Conservation (phyloP, 2,113 vertebrate species). For the Sciurus niger region DNA sequence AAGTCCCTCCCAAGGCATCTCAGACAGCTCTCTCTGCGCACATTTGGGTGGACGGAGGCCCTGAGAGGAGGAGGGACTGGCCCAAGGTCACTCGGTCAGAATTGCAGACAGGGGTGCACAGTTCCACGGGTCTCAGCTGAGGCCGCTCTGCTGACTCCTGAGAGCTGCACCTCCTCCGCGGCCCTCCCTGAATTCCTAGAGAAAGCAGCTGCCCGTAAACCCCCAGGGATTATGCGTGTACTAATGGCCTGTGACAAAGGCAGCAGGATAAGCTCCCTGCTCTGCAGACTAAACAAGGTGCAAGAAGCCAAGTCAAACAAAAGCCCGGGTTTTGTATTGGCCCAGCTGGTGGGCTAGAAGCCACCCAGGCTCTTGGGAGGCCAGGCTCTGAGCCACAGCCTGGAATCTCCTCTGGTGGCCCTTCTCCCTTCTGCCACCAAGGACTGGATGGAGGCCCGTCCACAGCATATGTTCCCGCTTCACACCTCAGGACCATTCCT, state of each 20-base stretch:
- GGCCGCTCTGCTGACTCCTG: not conserved
- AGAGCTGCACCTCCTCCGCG: not conserved
- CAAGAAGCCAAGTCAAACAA: slow-evolving; percentile 80
- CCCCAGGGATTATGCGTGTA: slow-evolving; percentile 77
- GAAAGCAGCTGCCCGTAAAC: slow-evolving; percentile 77
- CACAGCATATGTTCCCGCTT: not conserved
- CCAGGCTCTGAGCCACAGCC: not conserved
- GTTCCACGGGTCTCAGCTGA: not conserved
- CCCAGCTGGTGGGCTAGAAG: slow-evolving; percentile 64
- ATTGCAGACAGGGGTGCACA: not conserved
- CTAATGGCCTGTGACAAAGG: slow-evolving; percentile 84
- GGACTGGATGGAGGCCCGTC: not conserved
- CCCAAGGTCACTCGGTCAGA: not conserved
- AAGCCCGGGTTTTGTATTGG: slow-evolving; percentile 61
- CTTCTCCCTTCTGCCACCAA: not conserved
- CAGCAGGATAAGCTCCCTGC: slow-evolving; percentile 76
- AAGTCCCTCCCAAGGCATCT: not conserved
- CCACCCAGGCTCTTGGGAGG: slow-evolving; percentile 37
- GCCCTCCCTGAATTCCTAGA: slow-evolving; percentile 73
- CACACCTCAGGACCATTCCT: not conserved
- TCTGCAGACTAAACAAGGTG: slow-evolving; percentile 84
- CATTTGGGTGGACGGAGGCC: not conserved
- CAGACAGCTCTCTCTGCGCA: not conserved
- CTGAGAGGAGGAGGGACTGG: not conserved
- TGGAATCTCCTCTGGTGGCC: slow-evolving; percentile 67